Conservation (phyloP, 35 echinoderm and acorn worm species). For the Strongylocentrotus purpuratus region DNA sequence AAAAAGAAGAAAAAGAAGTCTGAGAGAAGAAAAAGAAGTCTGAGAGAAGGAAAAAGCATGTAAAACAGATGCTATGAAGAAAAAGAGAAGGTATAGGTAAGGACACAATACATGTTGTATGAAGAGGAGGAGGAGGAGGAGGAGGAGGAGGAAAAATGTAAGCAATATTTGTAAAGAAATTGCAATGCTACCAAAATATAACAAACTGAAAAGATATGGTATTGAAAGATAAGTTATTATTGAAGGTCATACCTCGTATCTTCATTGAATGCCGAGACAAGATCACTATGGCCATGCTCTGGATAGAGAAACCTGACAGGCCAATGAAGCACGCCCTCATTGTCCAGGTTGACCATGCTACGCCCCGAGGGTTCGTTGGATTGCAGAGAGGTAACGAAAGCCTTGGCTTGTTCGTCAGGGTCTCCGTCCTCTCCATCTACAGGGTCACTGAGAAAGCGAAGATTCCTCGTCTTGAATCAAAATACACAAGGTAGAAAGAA, state of each 20-base stretch:
- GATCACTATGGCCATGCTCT: constrained; percentile 80
- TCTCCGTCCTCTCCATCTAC: neutral
- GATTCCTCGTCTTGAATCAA: neutral
- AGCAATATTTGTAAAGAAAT: too few species aligned
- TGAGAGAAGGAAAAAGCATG: too few species aligned
- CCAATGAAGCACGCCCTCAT: constrained; percentile 73
- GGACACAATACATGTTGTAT: too few species aligned
- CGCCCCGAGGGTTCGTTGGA: constrained; percentile 1
- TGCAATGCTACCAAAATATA: neutral
- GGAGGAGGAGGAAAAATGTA: too few species aligned
- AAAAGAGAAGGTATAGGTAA: too few species aligned
- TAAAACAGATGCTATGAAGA: neutral
- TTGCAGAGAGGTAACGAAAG: neutral
- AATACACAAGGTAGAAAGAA: neutral
- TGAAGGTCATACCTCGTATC: constrained; percentile 67
- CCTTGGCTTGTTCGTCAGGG: constrained; percentile 14
- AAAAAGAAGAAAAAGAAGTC: too few species aligned
- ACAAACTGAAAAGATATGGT: neutral
- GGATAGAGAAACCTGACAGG: constrained; percentile 96
- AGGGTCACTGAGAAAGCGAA: neutral
- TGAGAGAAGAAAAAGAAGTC: too few species aligned
- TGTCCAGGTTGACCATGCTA: constrained; percentile 56
- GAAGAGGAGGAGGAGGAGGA: too few species aligned
- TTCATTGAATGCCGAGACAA: constrained; percentile 88
- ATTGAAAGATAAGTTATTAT: neutral